phyloP scores from a whole-genome alignment of 92 coral and sea anemone genomes.

The Blastomussa wellsi region DNA sequence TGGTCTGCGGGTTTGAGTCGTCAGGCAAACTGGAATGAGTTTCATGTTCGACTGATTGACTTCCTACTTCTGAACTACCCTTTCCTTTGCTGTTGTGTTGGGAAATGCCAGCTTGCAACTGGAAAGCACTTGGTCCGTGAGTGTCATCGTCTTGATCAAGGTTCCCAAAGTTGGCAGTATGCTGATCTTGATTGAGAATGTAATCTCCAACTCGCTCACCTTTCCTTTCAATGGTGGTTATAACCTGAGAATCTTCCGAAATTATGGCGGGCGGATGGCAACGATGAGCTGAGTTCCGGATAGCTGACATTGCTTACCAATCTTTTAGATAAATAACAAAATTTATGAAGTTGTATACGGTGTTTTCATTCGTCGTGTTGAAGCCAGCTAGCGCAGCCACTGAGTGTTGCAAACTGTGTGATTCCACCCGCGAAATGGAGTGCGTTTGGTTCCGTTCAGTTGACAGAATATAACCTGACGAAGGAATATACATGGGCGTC shows the following conservation, averaged over 20 bases:
- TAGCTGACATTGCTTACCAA: constrained; percentile 1
- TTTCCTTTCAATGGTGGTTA: not conserved
- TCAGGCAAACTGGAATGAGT: not conserved
- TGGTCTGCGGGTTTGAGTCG: not conserved
- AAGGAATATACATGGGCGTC: not conserved
- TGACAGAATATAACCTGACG: not conserved
- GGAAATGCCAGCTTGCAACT: not conserved
- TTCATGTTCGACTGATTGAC: not conserved
- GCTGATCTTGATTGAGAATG: not conserved
- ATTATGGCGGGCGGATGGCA: not conserved
- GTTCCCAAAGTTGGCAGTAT: not conserved
- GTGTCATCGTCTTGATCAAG: not conserved
- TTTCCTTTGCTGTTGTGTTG: not conserved
- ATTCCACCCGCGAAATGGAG: not conserved
- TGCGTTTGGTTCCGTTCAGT: not conserved
- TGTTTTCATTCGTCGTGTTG: not conserved
- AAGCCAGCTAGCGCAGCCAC: not conserved
- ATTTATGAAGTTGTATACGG: not conserved
- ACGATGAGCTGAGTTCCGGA: not conserved
- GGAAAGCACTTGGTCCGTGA: not conserved
- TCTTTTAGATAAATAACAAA: not conserved
- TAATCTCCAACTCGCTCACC: too few species aligned
- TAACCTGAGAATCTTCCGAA: not conserved
- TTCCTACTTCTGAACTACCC: not conserved
- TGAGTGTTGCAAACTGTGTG: not conserved